phyloP scores from a whole-genome alignment of 2,113 vertebrate genomes.

The Centropristis striata region DNA sequence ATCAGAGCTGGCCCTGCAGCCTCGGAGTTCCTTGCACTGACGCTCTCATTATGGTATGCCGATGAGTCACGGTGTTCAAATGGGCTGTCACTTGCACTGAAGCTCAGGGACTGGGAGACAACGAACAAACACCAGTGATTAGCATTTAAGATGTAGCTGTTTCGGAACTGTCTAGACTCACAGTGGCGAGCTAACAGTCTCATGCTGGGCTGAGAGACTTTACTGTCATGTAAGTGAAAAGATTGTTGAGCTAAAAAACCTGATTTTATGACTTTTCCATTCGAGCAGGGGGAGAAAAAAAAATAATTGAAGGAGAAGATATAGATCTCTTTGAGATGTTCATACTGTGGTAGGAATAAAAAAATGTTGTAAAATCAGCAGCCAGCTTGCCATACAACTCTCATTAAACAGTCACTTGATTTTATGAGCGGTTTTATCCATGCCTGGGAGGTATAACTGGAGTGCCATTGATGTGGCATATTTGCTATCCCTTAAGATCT shows the following conservation, averaged over 20 bases:
- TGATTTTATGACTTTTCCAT: slow-evolving; percentile 19
- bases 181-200: background rate
- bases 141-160: slow-evolving; percentile 45
- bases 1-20: slow-evolving; percentile 7
- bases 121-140: slow-evolving; percentile 59
- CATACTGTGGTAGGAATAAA: slow-evolving; percentile 17
- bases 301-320: slow-evolving; percentile 22
- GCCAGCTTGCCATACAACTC: slow-evolving; percentile 43
- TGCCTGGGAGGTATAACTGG: slow-evolving; percentile 37
- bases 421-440: slow-evolving; percentile 60
- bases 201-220: slow-evolving; percentile 37
- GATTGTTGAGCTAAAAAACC: slow-evolving; percentile 30
- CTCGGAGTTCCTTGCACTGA: background rate
- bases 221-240: slow-evolving; percentile 7
- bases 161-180: slow-evolving; percentile 29
- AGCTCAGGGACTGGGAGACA: slow-evolving; percentile 41
- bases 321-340: slow-evolving; percentile 16
- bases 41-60: slow-evolving; percentile 35
- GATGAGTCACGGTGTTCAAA: slow-evolving; percentile 59
- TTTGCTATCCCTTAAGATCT: slow-evolving; percentile 38
- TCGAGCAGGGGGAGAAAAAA: background rate
- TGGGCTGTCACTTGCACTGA: slow-evolving; percentile 41
- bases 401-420: slow-evolving; percentile 68
- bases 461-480: slow-evolving; percentile 29
- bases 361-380: slow-evolving; percentile 35